Conservation (phyloP, 2,888 invertebrate genomes). For the Philonicus albiceps region DNA sequence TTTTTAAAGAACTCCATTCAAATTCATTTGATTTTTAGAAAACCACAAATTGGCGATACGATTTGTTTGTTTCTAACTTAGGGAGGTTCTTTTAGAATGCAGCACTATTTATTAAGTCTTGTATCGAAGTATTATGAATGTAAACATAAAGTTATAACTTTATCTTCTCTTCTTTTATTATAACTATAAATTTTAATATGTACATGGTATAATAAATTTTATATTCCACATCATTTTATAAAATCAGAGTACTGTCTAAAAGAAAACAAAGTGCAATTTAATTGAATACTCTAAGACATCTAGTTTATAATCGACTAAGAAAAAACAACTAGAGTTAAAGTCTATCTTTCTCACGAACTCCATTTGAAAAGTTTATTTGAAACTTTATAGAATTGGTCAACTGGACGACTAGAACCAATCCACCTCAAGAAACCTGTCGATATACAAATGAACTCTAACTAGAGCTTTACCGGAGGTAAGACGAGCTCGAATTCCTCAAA, state of each 20-base stretch:
- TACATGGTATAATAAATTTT: not conserved
- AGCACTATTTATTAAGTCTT: no score
- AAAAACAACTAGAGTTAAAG: not conserved
- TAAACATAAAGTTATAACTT: no score
- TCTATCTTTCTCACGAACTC: not conserved
- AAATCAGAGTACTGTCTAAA: not conserved
- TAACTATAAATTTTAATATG: no score
- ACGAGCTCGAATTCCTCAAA: conserved; percentile 4
- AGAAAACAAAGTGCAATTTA: not conserved
- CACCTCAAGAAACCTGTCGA: not conserved
- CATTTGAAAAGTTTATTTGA: not conserved
- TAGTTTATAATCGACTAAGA: not conserved
- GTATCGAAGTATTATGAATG: no score
- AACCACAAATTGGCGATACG: no score
- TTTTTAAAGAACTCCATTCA: no score
- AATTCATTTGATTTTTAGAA: no score
- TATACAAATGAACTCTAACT: not conserved
- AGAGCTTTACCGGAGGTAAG: not conserved
- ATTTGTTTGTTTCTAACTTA: no score
- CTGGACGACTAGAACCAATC: not conserved
- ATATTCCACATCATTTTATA: not conserved
- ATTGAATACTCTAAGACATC: not conserved
- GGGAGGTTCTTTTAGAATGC: no score
- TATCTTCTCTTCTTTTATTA: no score
- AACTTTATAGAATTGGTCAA: not conserved